Evolutionary conservation across 2,113 vertebrate genomes (phyloP).

Genomic region (Trinectes maculatus): DNA sequence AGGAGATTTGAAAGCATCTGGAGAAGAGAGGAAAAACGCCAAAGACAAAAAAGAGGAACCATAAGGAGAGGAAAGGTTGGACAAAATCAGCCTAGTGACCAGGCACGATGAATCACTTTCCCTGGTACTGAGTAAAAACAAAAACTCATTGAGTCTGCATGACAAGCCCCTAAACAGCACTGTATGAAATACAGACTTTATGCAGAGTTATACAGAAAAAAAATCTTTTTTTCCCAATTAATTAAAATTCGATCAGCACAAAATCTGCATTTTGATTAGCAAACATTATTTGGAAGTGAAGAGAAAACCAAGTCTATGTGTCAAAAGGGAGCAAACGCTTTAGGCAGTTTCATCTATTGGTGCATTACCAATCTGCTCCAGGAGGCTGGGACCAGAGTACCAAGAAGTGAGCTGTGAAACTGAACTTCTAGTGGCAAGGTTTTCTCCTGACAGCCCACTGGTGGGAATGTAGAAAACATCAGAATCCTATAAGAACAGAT

Average conservation of each 20-base stretch:
- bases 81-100: not conserved
- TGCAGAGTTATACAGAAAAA: not conserved
- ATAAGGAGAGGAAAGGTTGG: not conserved
- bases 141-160: not conserved
- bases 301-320: no score
- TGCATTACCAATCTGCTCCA: slow-evolving; percentile 94
- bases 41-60: slow-evolving; percentile 10
- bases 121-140: slow-evolving; percentile 3
- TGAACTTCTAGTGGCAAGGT: slow-evolving; percentile 86
- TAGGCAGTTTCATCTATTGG: not conserved
- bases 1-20: slow-evolving; percentile 94
- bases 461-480: slow-evolving; percentile 96
- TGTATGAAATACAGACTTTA: not conserved
- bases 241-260: no score
- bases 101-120: slow-evolving; percentile 33
- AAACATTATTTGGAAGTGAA: no score
- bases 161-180: not conserved
- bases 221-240: not conserved
- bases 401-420: slow-evolving; percentile 88
- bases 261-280: no score
- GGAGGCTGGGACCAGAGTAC: slow-evolving; percentile 92
- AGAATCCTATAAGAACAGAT: slow-evolving; percentile 86
- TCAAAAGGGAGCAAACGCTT: slow-evolving; percentile 6
- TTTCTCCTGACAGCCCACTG: slow-evolving; percentile 96
- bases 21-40: slow-evolving; percentile 7